phyloP scores from a whole-genome alignment of 2,113 vertebrate species.

The Chaetodon auriga region DNA sequence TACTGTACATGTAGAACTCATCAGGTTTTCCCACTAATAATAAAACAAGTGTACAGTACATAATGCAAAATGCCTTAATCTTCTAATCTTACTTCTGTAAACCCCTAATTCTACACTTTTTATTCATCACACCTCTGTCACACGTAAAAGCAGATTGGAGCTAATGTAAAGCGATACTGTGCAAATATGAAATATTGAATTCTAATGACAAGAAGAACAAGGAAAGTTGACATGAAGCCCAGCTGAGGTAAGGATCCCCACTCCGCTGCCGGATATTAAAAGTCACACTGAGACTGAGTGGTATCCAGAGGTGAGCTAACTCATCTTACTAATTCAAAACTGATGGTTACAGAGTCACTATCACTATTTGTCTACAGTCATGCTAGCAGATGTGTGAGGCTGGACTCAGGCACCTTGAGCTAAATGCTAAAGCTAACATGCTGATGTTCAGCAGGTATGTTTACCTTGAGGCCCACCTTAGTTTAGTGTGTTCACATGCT shows the following conservation, averaged over 20 bases:
- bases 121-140: background rate
- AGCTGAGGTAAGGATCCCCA: constrained; percentile 4
- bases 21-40: background rate
- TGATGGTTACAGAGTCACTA: background rate
- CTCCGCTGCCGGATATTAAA: background rate
- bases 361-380: background rate
- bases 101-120: constrained; percentile 4
- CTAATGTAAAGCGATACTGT: background rate
- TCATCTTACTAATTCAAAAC: background rate
- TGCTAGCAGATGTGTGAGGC: background rate
- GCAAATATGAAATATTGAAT: background rate
- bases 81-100: constrained; percentile 2
- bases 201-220: background rate
- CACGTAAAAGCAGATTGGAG: background rate
- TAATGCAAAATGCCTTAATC: background rate
- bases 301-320: background rate
- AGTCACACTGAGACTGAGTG: background rate
- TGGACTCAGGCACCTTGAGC: background rate
- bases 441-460: too few relatives aligned
- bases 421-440: background rate
- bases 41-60: constrained; percentile 5
- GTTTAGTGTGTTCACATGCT: background rate
- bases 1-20: constrained; percentile 10
- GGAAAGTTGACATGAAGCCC: background rate
- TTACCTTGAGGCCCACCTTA: background rate